Conservation (phyloP, 2,113 vertebrate species). For the Hiodon alosoides region DNA sequence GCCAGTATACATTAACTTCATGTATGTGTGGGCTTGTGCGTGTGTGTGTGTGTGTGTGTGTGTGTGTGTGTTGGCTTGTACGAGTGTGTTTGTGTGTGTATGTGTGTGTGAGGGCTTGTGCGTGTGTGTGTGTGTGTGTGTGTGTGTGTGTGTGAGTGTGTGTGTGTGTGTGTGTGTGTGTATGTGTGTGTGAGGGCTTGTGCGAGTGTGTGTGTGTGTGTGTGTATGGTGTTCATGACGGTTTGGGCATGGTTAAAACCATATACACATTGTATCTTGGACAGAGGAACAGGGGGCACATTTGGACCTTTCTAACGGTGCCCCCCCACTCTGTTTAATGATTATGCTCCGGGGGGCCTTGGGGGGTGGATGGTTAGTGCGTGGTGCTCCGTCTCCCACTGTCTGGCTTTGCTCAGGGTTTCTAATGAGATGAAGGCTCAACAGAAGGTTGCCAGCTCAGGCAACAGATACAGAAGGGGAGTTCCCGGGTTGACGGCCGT, state of each 20-base stretch:
- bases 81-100: constrained; percentile 3
- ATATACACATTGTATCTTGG: background rate
- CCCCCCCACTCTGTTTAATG: background rate
- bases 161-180: constrained; percentile 24
- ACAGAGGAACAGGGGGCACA: background rate
- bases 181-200: background rate
- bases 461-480: constrained; percentile 8
- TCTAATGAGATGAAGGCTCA: constrained; percentile 46
- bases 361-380: background rate
- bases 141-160: constrained; percentile 30
- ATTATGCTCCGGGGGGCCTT: background rate
- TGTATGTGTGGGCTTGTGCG: background rate
- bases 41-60: constrained; percentile 30
- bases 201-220: background rate
- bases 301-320: constrained; percentile 1
- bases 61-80: constrained; percentile 22
- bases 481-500: too few species aligned
- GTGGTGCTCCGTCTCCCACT: constrained; percentile 9
- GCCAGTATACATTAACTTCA: constrained; percentile 12
- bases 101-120: background rate
- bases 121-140: background rate
- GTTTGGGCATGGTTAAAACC: background rate
- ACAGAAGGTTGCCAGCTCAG: constrained; percentile 28
- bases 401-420: constrained; percentile 47
- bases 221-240: background rate